Percentiles rank a stretch among this genome's conserved stretches.
phyloP scores from a whole-genome alignment of 2,113 vertebrate species.

The Dromiciops gliroides region DNA sequence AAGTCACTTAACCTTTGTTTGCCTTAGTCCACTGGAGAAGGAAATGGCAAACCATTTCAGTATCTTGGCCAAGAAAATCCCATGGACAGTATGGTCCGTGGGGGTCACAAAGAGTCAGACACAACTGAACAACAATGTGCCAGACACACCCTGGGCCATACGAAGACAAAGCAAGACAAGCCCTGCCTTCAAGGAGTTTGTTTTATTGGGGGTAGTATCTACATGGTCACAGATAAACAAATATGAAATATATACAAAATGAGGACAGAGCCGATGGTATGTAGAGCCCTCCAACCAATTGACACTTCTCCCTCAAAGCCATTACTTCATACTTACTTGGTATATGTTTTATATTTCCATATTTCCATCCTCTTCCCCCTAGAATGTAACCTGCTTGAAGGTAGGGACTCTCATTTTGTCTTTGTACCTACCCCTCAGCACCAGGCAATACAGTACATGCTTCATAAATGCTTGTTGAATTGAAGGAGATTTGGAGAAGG shows the following conservation, averaged over 20 bases:
- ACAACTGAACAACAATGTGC: neutral
- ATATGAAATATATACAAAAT: neutral
- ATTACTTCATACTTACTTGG: neutral
- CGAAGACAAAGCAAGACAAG: neutral
- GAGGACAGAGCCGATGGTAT: neutral
- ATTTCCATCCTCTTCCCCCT: neutral
- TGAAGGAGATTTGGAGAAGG: neutral
- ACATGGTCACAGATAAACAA: neutral
- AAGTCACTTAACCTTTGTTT: neutral
- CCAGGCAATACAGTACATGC: neutral
- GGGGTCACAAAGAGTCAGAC: neutral
- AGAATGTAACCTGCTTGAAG: neutral
- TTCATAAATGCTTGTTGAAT: neutral
- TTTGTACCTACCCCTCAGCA: neutral
- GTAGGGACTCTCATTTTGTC: neutral
- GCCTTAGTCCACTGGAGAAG: neutral
- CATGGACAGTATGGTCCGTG: neutral
- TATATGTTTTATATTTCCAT: neutral
- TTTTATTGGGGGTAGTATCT: neutral
- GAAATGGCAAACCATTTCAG: neutral
- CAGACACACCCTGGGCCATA: too few species aligned
- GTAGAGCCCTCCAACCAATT: neutral
- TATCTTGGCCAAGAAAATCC: neutral
- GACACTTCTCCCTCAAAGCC: neutral
- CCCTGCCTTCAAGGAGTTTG: neutral